phyloP scores from a whole-genome alignment of 53 echinoderm and acorn worm genomes.

The Holothuria leucospilota region DNA sequence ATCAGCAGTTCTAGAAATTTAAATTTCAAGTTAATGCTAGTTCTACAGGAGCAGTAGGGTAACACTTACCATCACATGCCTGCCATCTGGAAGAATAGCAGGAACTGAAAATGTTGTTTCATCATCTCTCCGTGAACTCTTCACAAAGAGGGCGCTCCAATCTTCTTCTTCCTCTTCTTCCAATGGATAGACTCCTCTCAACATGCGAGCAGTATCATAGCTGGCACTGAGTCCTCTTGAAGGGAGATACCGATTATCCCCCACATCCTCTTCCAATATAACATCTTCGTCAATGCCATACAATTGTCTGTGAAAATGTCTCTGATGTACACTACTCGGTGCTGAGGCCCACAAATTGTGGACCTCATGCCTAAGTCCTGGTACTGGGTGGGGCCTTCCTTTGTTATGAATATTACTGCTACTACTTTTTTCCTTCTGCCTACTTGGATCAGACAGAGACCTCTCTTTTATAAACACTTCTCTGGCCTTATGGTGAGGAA shows the following conservation, averaged over 20 bases:
- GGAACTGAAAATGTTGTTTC: constrained; percentile 40
- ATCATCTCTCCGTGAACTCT: not conserved
- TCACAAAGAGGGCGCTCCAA: constrained; percentile 35
- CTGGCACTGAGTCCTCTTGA: constrained; percentile 8
- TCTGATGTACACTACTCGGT: constrained; percentile 8
- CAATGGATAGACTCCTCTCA: not conserved
- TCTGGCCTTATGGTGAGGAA: constrained; percentile 37
- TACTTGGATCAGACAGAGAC: constrained; percentile 35
- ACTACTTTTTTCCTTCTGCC: not conserved
- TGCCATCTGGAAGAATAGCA: constrained; percentile 62
- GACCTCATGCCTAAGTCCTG: constrained; percentile 28
- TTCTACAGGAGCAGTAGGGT: too few relatives aligned
- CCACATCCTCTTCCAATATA: constrained; percentile 52
- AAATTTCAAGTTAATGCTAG: too few relatives aligned
- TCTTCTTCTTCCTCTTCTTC: constrained; percentile 33
- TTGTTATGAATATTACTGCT: not conserved
- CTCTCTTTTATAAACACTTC: constrained; percentile 11
- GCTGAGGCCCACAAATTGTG: constrained; percentile 24
- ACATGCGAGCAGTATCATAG: not conserved
- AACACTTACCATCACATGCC: constrained; percentile 54
- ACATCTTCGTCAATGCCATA: constrained; percentile 55
- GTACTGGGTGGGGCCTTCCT: not conserved
- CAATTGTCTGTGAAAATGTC: constrained; percentile 1
- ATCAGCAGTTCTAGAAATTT: too few relatives aligned
- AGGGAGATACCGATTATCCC: constrained; percentile 6